Percentiles rank a stretch among this genome's conserved stretches.
Evolutionary conservation across 2,113 vertebrate species (phyloP).

Genomic region (Vidua chalybeata): DNA sequence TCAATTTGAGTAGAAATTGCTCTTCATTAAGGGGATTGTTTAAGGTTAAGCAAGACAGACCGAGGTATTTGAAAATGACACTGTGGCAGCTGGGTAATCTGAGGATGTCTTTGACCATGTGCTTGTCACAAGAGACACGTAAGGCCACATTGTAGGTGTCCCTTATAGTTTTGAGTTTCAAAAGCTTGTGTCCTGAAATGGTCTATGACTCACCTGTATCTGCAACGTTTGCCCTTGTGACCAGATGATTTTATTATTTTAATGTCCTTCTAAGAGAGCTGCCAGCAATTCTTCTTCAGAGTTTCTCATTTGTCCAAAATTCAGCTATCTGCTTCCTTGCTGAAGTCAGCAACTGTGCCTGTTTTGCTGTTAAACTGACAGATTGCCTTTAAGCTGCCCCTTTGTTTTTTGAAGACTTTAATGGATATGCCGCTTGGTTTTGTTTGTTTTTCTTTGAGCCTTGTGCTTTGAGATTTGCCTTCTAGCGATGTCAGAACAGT

Average conservation of each 20-base stretch:
- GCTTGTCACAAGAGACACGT: neutral
- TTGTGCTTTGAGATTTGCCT: neutral
- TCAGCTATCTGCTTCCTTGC: conserved; percentile 1
- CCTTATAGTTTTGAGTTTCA: neutral
- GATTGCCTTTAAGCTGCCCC: neutral
- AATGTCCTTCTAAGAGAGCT: neutral
- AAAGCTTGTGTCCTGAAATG: neutral
- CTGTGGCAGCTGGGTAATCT: neutral
- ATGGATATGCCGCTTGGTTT: neutral
- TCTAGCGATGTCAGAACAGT: neutral
- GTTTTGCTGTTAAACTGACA: neutral
- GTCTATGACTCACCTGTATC: neutral
- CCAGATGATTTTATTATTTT: conserved; percentile 18
- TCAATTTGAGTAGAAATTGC: neutral
- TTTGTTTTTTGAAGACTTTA: neutral
- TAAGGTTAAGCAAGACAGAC: neutral
- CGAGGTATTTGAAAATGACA: neutral
- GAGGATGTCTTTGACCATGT: neutral
- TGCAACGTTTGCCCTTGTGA: neutral
- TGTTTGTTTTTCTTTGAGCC: neutral
- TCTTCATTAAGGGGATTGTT: neutral
- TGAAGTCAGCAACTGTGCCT: conserved; percentile 27
- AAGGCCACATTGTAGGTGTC: neutral
- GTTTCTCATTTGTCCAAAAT: neutral
- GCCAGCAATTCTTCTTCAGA: neutral